Evolutionary conservation across 2,113 vertebrate species (phyloP).

Genomic region (Tragelaphus strepsiceros): DNA sequence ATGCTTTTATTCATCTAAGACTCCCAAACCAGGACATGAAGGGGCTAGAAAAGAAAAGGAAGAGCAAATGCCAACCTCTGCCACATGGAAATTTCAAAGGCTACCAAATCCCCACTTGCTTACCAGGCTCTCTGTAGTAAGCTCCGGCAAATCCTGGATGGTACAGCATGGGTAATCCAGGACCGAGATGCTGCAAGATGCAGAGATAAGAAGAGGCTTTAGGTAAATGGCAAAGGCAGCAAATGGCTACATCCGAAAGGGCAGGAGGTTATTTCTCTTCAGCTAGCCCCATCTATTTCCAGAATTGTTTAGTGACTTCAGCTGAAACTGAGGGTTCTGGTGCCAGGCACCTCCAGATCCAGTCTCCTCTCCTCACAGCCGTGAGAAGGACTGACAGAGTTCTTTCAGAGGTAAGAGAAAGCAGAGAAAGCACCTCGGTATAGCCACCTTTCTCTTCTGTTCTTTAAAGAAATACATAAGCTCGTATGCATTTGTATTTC

Average conservation of each 20-base stretch:
- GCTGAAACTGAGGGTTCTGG: background rate
- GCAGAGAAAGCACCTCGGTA: background rate
- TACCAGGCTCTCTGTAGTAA: slow-evolving; percentile 96
- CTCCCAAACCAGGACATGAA: background rate
- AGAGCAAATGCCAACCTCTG: slow-evolving; percentile 31
- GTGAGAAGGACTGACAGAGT: background rate
- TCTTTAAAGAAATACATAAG: background rate
- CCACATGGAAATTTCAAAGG: background rate
- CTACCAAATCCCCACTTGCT: slow-evolving; percentile 66
- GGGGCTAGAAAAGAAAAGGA: background rate
- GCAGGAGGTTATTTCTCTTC: background rate
- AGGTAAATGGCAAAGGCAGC: background rate
- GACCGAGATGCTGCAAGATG: slow-evolving; percentile 86
- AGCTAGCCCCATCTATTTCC: background rate
- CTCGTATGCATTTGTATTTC: background rate
- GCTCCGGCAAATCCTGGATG: slow-evolving; percentile 93
- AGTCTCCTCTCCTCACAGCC: background rate
- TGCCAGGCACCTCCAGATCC: background rate
- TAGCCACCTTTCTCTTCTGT: background rate
- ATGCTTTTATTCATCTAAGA: slow-evolving; percentile 21
- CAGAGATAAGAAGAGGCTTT: background rate
- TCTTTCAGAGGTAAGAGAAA: background rate
- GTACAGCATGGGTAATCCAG: slow-evolving; percentile 94
- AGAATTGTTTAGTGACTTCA: slow-evolving; percentile 11
- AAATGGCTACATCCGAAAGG: slow-evolving; percentile 2